These are phyloP conservation scores for Pelodytes ibericus DNA, from an alignment of 2,797 vertebrate species.

Conservation along the genomic window DNA sequence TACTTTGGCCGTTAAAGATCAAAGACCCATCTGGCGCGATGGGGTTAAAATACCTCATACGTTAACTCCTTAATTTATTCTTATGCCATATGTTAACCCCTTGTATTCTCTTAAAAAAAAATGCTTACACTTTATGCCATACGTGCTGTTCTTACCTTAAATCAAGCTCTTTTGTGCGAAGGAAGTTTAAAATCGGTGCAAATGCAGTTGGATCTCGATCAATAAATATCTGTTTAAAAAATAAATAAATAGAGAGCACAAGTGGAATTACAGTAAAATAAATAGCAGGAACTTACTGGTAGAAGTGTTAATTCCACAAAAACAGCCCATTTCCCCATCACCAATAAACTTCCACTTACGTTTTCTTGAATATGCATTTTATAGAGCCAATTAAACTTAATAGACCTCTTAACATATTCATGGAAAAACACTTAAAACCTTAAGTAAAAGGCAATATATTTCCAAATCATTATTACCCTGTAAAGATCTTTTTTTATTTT, in stretches of 20 bases:
- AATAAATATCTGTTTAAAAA: slow-evolving; percentile 92
- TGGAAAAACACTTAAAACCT: slow-evolving; percentile 26
- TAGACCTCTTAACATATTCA: slow-evolving; percentile 38
- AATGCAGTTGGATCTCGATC: slow-evolving; percentile 97
- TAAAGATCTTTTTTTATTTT: neutral
- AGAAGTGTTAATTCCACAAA: neutral
- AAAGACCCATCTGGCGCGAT: too few species aligned
- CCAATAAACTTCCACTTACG: neutral
- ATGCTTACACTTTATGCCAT: too few species aligned
- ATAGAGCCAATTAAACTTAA: slow-evolving; percentile 27
- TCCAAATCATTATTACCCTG: neutral
- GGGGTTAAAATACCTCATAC: too few species aligned
- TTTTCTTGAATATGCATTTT: slow-evolving; percentile 26
- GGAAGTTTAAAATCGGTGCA: slow-evolving; percentile 98
- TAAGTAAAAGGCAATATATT: slow-evolving; percentile 29
- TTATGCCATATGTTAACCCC: too few species aligned
- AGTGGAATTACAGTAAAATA: slow-evolving; percentile 6
- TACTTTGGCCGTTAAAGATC: too few species aligned
- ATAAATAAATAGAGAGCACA: neutral
- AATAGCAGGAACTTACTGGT: neutral
- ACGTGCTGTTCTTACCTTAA: slow-evolving; percentile 85
- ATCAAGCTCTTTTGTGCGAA: slow-evolving; percentile 97
- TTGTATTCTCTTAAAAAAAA: too few species aligned
- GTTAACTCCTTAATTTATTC: too few species aligned
- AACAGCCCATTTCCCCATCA: neutral